Conservation (phyloP, 2,888 invertebrate genomes). For the Embidobia sp. region DNA sequence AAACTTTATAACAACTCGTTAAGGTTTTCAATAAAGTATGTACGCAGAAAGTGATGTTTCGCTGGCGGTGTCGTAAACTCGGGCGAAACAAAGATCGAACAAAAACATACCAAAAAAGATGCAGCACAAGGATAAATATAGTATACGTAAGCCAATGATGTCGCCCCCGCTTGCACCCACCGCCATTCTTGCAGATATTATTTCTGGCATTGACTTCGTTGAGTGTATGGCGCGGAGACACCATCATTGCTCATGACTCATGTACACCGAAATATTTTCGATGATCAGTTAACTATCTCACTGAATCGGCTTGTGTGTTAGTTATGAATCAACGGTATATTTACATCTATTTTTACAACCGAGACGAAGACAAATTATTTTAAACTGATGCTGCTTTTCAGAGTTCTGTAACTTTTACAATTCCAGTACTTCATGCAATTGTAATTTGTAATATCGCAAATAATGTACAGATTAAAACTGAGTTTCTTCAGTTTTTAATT, state of each 20-base stretch:
- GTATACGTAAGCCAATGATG: conserved; percentile 77
- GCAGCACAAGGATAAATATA: conserved; percentile 75
- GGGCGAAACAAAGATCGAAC: conserved; percentile 43
- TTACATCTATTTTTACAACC: too few relatives aligned
- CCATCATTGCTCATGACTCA: conserved; percentile 76
- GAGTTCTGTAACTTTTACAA: too few relatives aligned
- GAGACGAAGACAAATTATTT: too few relatives aligned
- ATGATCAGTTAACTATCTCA: conserved; percentile 61
- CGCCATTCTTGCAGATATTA: conserved; percentile 73
- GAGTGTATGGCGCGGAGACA: conserved; percentile 70
- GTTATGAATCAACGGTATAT: too few relatives aligned
- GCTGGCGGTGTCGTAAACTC: conserved; percentile 24
- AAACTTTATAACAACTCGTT: conserved; percentile 15
- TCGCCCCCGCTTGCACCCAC: conserved; percentile 70
- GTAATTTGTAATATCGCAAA: too few relatives aligned
- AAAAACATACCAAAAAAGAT: conserved; percentile 38
- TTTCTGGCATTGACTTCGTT: conserved; percentile 78
- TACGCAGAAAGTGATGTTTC: not conserved
- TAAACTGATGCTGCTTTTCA: too few relatives aligned
- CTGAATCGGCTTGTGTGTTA: conserved; percentile 1
- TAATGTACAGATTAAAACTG: too few relatives aligned
- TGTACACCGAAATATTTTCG: conserved; percentile 72
- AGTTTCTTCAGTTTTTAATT: too few relatives aligned
- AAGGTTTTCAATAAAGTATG: conserved; percentile 8
- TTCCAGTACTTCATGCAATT: too few relatives aligned